Conservation (phyloP, 2,797 vertebrate genomes). For the Crypturellus tataupa region DNA sequence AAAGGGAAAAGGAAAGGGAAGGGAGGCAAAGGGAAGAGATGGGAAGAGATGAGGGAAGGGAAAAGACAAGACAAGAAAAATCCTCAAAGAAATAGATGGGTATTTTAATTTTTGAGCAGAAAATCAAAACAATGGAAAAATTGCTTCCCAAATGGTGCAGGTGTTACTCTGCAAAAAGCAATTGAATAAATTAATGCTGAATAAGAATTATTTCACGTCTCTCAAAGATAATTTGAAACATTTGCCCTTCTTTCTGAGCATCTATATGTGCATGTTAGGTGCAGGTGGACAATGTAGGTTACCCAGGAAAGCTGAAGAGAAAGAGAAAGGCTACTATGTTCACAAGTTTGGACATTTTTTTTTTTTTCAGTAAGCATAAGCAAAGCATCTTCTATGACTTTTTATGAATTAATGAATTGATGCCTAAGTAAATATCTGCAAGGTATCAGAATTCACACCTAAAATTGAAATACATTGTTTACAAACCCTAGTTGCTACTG, state of each 20-base stretch:
- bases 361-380: not conserved
- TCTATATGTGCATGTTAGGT: not conserved
- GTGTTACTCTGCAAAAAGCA: constrained; percentile 7
- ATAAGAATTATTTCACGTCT: constrained; percentile 12
- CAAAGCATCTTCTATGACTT: not conserved
- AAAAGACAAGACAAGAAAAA: not conserved
- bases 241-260: not conserved
- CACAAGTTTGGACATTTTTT: not conserved
- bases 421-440: not conserved
- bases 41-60: not conserved
- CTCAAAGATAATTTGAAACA: not conserved
- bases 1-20: no score
- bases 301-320: not conserved
- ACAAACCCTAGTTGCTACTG: not conserved
- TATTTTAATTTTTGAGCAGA: constrained; percentile 5
- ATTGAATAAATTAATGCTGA: constrained; percentile 8
- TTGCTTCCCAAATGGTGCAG: not conserved
- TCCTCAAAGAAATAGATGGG: not conserved
- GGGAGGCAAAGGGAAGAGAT: no score
- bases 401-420: not conserved
- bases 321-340: not conserved
- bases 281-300: not conserved
- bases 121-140: not conserved
- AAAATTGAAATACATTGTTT: not conserved
- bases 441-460: not conserved